phyloP scores from a whole-genome alignment of 1,140 invertebrate species.

The Rhyzopertha dominica region DNA sequence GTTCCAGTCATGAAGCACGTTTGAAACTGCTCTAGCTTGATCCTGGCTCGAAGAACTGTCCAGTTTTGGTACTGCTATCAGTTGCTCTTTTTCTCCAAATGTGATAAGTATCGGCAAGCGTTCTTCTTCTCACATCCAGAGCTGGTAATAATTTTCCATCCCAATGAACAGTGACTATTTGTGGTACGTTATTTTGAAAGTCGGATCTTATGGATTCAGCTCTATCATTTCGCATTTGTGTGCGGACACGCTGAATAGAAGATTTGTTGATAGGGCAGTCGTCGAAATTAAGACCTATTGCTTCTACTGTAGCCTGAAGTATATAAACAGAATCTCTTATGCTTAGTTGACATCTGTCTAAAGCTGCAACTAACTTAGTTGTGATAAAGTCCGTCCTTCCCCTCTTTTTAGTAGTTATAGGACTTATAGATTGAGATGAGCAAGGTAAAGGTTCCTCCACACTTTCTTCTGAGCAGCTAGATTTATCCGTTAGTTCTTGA shows the following conservation, averaged over 20 bases:
- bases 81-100: slow-evolving; percentile 21
- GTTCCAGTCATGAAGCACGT: slow-evolving; percentile 19
- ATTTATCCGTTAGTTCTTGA: not conserved
- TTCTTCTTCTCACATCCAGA: slow-evolving; percentile 27
- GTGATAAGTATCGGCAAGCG: slow-evolving; percentile 24
- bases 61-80: slow-evolving; percentile 25
- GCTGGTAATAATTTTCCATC: slow-evolving; percentile 18
- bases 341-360: slow-evolving; percentile 23
- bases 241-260: slow-evolving; percentile 15
- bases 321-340: slow-evolving; percentile 22
- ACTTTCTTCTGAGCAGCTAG: not conserved
- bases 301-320: slow-evolving; percentile 19
- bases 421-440: not conserved
- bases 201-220: slow-evolving; percentile 16
- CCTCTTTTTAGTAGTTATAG: slow-evolving; percentile 9
- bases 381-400: slow-evolving; percentile 16
- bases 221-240: slow-evolving; percentile 5
- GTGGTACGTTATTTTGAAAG: slow-evolving; percentile 19
- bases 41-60: slow-evolving; percentile 19
- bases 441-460: not conserved
- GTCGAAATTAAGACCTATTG: slow-evolving; percentile 10
- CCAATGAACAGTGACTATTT: slow-evolving; percentile 14
- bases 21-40: slow-evolving; percentile 19
- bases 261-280: slow-evolving; percentile 8
- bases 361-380: slow-evolving; percentile 18